Percentiles rank a stretch among this genome's conserved stretches.
phyloP scores from a whole-genome alignment of 2,797 vertebrate species.

The Pangasius macronema region DNA sequence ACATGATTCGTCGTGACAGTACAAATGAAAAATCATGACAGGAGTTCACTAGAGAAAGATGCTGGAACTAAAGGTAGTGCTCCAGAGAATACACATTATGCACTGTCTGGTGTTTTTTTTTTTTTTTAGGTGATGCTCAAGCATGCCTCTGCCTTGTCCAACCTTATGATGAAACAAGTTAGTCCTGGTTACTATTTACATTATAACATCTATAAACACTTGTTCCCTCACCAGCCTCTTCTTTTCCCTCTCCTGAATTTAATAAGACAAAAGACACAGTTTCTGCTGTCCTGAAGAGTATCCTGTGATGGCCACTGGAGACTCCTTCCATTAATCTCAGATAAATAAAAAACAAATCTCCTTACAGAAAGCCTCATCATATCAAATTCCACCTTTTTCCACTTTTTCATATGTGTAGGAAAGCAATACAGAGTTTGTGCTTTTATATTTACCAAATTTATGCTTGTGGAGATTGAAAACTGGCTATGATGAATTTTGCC shows the following conservation, averaged over 20 bases:
- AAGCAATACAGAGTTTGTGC: not conserved
- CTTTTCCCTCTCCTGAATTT: not conserved
- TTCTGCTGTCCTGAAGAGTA: not conserved
- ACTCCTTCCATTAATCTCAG: not conserved
- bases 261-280: not conserved
- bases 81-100: not conserved
- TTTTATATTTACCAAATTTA: constrained; percentile 6
- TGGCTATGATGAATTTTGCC: not conserved
- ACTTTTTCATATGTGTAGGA: not conserved
- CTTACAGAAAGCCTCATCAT: not conserved
- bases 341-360: not conserved
- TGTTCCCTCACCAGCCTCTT: not conserved
- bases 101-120: not conserved
- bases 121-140: not conserved
- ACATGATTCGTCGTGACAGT: not conserved
- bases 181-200: not conserved
- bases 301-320: not conserved
- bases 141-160: not conserved
- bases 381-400: not conserved
- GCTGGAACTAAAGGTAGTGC: not conserved
- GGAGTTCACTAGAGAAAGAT: not conserved
- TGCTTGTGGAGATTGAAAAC: constrained; percentile 1
- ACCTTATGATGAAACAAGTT: not conserved
- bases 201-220: not conserved
- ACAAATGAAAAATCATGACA: constrained; percentile 6